Base-by-base conservation (phyloP, 1,140 invertebrate species). In the Cydia amplana region DNA sequence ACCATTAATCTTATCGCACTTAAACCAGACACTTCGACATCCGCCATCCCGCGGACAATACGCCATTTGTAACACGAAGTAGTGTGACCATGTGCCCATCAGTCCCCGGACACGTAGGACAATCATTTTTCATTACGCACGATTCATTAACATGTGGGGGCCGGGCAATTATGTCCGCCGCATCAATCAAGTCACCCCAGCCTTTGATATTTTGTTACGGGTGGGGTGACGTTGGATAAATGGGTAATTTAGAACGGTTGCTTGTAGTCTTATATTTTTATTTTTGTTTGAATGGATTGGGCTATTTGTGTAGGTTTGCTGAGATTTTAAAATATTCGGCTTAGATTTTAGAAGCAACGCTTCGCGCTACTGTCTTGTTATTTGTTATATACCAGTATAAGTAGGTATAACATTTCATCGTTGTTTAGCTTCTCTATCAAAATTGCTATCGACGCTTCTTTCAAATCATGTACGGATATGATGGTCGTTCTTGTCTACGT, bases 81-180 rank as follows among this genome's bases (percentile, higher is more conserved):
- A 85, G 79, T 80, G 83, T 82, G 81, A 81, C 81, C 82, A 83
- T 84, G 82, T 80, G 81, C 79, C 81, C 82, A 83, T 84, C 82
- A 81, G 83, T 88, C 85, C 46, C 79, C 79, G 85, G 78, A 85
- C 81, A 79, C 75, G 78, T 79, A 78, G 83, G 78, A 83, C 84
- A 89, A 90, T 92, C 85, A 92, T 89, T 92, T 92, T 91, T 89
- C 89, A 90, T 92, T 89, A 90, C 85, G 75, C 80, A 82, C 87
- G 89, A 89, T 89, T 91, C 90, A 92, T 90, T 89, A 91, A 87
- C 85, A 87, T 88, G 83, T 77, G 83, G 86, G 85, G 84, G 87
- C 85, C 80, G 82, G 84, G 83, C 86, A 92, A 92, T 92, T 92
- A 89, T 88, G 85, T 82, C 80, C 85, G 89, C 84, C 79, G 84